Conservation (phyloP, 2,113 vertebrate genomes). For the Bubo scandiacus region DNA sequence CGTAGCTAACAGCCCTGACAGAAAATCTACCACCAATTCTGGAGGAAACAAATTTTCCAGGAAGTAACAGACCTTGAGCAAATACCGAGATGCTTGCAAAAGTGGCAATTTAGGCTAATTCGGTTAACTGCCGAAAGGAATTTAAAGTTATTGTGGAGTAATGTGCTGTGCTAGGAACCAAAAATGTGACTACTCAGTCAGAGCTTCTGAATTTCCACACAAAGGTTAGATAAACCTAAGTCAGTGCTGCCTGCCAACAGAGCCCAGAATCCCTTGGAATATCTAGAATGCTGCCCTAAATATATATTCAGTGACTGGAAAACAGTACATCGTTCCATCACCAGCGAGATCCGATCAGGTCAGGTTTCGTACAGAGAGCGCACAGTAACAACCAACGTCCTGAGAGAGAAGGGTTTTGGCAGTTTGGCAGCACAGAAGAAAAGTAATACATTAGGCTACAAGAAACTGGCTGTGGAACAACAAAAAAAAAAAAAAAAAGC, state of each 20-base stretch:
- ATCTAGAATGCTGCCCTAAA: not conserved
- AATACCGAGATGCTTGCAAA: not conserved
- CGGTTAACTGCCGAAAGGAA: not conserved
- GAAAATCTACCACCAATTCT: not conserved
- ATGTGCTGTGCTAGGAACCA: not conserved
- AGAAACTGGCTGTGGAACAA: not conserved
- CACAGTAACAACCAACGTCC: not conserved
- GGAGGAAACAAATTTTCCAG: not conserved
- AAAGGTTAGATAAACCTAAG: not conserved
- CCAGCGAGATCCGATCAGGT: not conserved
- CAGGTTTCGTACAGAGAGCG: accelerated
- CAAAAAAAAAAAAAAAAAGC: not conserved
- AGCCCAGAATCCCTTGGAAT: not conserved
- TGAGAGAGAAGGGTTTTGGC: not conserved
- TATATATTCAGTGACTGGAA: not conserved
- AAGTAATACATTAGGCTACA: not conserved
- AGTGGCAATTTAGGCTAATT: not conserved
- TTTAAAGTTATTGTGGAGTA: not conserved
- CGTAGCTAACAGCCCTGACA: not conserved
- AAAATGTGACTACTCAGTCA: not conserved
- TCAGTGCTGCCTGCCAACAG: not conserved
- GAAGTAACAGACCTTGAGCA: not conserved
- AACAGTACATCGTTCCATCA: not conserved
- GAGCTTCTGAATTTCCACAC: not conserved
- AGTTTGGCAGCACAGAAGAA: not conserved